Evolutionary conservation across 2,797 vertebrate genomes (phyloP).

Genomic region (Pelochelys cantorii): DNA sequence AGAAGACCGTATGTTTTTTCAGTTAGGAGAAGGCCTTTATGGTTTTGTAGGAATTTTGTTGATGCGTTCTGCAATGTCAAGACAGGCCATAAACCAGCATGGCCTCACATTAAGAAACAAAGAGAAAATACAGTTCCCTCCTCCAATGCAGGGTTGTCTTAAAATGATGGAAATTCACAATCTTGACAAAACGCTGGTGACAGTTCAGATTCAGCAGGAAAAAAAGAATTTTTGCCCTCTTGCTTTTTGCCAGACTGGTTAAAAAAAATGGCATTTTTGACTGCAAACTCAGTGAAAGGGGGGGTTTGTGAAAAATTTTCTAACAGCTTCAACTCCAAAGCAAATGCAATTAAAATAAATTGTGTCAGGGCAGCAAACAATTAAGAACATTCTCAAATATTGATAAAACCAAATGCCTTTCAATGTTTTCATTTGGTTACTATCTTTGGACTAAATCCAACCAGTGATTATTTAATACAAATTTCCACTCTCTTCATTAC

Average conservation of each 20-base stretch:
- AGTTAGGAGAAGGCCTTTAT: neutral
- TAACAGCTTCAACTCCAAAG: neutral
- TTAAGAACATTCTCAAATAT: neutral
- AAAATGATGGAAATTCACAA: neutral
- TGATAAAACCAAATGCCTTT: neutral
- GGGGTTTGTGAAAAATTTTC: neutral
- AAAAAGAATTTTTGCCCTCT: neutral
- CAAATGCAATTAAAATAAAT: neutral
- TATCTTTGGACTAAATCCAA: neutral
- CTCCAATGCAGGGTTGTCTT: neutral
- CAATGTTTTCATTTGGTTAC: slow-evolving; percentile 1
- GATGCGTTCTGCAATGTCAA: neutral
- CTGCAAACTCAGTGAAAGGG: neutral
- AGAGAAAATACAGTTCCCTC: neutral
- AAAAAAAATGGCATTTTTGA: neutral
- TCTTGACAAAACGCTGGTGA: neutral
- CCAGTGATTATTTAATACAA: neutral
- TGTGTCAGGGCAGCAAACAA: neutral
- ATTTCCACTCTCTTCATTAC: neutral
- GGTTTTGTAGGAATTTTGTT: neutral
- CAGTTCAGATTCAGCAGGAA: neutral
- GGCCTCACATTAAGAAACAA: neutral
- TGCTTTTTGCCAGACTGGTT: neutral
- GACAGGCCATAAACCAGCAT: neutral
- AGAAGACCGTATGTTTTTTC: neutral